Evolutionary conservation across 2,113 vertebrate species (phyloP).

Genomic region (Anolis carolinensis): DNA sequence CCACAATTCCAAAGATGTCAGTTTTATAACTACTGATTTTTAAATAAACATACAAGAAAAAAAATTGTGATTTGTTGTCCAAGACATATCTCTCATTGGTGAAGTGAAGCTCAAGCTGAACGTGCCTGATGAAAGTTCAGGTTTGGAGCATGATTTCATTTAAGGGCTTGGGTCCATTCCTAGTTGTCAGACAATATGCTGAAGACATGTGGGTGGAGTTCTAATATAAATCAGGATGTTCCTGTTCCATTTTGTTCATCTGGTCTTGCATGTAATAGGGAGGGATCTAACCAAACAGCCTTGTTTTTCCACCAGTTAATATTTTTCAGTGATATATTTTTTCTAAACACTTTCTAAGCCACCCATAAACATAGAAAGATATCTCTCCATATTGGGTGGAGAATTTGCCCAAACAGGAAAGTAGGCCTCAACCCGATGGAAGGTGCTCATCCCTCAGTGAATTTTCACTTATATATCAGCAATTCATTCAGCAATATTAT

Average conservation of each 20-base stretch:
- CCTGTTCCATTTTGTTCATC: slow-evolving; percentile 17
- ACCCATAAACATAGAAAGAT: neutral
- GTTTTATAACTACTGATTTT: neutral
- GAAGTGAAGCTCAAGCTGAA: neutral
- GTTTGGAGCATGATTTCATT: slow-evolving; percentile 11
- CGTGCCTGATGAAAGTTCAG: neutral
- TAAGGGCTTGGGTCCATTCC: slow-evolving; percentile 2
- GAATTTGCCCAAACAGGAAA: neutral
- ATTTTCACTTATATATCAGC: too few species aligned
- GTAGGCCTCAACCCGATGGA: too few species aligned
- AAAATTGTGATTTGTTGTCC: neutral
- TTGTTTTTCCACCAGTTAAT: neutral
- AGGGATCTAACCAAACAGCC: slow-evolving; percentile 5
- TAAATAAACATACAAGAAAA: too few species aligned
- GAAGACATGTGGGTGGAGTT: neutral
- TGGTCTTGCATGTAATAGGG: slow-evolving; percentile 28
- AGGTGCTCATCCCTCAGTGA: neutral
- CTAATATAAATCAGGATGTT: slow-evolving; percentile 34
- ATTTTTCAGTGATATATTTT: neutral
- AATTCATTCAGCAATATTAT: neutral
- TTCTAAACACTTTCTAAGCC: neutral
- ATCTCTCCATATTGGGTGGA: neutral
- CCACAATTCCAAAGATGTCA: neutral
- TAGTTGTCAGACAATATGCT: neutral
- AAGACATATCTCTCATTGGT: neutral